Conservation (phyloP, 1,140 invertebrate species). For the Dendroctonus valens region DNA sequence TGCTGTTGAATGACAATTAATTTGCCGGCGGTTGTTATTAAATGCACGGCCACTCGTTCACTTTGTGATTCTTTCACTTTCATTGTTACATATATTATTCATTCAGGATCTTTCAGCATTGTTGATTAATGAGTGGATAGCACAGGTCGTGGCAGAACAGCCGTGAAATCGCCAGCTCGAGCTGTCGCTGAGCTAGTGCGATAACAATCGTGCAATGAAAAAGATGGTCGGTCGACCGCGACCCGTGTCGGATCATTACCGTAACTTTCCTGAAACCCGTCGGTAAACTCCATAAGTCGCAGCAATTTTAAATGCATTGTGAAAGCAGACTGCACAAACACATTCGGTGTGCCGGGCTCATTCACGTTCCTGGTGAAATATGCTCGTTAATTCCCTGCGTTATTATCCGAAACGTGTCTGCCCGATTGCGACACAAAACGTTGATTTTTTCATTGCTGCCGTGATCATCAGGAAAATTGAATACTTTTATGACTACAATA, state of each 20-base stretch:
- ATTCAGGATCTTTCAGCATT: too few relatives aligned
- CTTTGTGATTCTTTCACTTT: too few relatives aligned
- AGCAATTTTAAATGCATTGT: conserved; percentile 31
- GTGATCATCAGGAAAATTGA: too few relatives aligned
- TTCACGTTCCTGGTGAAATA: conserved; percentile 24
- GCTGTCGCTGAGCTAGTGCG: conserved; percentile 11
- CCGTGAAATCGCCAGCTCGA: conserved; percentile 18
- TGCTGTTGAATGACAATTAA: too few relatives aligned
- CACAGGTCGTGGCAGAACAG: neutral
- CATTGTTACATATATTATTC: too few relatives aligned
- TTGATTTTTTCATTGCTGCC: too few relatives aligned
- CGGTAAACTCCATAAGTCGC: conserved; percentile 26
- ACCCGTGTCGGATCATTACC: conserved; percentile 23
- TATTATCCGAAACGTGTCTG: conserved; percentile 28
- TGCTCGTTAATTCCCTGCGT: conserved; percentile 26
- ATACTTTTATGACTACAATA: too few relatives aligned
- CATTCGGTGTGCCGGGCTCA: conserved; percentile 20
- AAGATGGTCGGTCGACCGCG: conserved; percentile 18
- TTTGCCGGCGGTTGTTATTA: too few relatives aligned
- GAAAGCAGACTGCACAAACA: conserved; percentile 21
- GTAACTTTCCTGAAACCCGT: conserved; percentile 21
- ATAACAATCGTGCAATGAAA: conserved; percentile 24
- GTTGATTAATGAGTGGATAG: too few relatives aligned
- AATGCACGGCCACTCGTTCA: too few relatives aligned
- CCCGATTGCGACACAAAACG: neutral